These are phyloP conservation scores for Tethya wilhelma DNA, from an alignment of 37 sponge, comb jelly and placozoan species.

Conservation along the genomic window DNA sequence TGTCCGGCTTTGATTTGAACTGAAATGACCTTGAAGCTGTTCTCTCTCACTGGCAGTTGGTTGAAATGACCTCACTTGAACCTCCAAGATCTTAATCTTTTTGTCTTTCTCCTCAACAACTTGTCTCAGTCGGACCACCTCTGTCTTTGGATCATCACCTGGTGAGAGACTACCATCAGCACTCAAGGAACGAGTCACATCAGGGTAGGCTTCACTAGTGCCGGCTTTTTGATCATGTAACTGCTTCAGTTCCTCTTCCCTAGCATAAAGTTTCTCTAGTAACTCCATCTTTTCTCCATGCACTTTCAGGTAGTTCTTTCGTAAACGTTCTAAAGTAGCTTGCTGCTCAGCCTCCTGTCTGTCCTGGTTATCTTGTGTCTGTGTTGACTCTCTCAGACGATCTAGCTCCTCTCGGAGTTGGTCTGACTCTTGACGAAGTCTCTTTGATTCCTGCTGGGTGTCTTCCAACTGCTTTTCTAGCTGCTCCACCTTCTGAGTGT, in stretches of 20 bases:
- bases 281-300: slow-evolving; percentile 2
- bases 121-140: not conserved
- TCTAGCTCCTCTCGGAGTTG: too few relatives aligned
- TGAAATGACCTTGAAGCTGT: not conserved
- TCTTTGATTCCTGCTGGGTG: not conserved
- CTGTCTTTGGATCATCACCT: not conserved
- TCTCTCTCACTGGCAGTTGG: not conserved
- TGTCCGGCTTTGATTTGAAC: too few relatives aligned
- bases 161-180: not conserved
- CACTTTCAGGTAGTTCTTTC: not conserved
- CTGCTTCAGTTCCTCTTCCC: not conserved
- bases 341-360: not conserved
- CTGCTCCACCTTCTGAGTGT: not conserved
- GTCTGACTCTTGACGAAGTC: not conserved
- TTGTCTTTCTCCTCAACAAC: not conserved
- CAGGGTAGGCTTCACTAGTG: not conserved
- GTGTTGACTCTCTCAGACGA: not conserved
- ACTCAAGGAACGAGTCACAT: not conserved
- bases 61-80: not conserved
- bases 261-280: not conserved
- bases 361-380: not conserved
- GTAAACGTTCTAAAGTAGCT: not conserved
- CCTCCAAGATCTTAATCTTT: not conserved
- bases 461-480: not conserved
- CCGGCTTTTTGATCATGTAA: not conserved